Percentiles rank a stretch among this genome's conserved stretches.
Evolutionary conservation across 1,140 invertebrate genomes (phyloP).

Genomic region (Lepidurus packardi): DNA sequence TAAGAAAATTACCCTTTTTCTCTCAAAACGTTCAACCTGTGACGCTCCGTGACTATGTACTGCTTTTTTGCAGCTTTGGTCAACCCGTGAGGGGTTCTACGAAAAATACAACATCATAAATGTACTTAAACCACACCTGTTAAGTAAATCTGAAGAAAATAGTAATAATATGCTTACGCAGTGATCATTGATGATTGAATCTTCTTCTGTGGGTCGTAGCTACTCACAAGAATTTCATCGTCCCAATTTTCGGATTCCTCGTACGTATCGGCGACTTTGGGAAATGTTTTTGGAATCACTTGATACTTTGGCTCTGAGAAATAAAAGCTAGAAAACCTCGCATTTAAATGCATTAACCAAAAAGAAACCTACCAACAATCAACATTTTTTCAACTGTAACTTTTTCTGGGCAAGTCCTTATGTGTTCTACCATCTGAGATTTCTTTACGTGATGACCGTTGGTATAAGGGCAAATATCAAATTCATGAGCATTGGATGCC

Average conservation of each 20-base stretch:
- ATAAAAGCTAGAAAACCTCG: neutral
- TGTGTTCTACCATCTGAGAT: neutral
- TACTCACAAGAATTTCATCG: neutral
- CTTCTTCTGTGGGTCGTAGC: neutral
- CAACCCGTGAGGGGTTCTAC: neutral
- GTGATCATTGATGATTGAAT: neutral
- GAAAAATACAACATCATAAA: neutral
- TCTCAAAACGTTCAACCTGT: neutral
- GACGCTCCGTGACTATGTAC: neutral
- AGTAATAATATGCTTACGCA: neutral
- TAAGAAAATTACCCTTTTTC: neutral
- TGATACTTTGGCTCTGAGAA: neutral
- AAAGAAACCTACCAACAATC: neutral
- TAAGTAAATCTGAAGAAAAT: neutral
- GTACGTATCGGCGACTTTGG: neutral
- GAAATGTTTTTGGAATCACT: neutral
- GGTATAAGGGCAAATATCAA: neutral
- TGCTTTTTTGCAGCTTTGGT: neutral
- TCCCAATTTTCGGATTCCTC: neutral
- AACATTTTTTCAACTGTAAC: neutral
- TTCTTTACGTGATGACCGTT: constrained; percentile 1
- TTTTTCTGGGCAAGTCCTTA: neutral
- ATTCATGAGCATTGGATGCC: neutral
- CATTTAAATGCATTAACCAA: neutral
- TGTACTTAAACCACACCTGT: neutral